Evolutionary conservation across 2,888 invertebrate genomes (phyloP).

Genomic region (Sesia apiformis): DNA sequence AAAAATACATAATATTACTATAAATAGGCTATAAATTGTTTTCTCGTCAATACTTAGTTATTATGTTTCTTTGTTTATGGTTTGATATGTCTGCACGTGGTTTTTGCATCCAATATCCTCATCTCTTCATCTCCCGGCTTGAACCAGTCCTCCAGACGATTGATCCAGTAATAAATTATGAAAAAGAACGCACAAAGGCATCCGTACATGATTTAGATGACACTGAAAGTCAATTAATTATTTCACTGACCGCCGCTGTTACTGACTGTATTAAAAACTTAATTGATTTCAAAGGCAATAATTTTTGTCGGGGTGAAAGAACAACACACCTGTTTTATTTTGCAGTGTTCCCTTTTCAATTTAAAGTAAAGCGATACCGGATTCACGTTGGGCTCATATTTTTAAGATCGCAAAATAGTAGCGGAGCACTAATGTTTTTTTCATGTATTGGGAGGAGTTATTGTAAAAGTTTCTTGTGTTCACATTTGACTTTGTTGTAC

Average conservation of each 20-base stretch:
- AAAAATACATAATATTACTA: too few relatives aligned
- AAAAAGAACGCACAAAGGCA: conserved; percentile 1
- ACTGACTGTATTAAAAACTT: conserved; percentile 34
- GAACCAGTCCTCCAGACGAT: not conserved
- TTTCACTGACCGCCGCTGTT: conserved; percentile 23
- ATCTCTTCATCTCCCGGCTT: not conserved
- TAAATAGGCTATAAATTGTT: too few relatives aligned
- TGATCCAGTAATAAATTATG: conserved; percentile 1
- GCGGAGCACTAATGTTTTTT: too few relatives aligned
- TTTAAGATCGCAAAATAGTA: too few relatives aligned
- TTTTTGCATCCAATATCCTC: not conserved
- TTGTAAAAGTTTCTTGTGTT: too few relatives aligned
- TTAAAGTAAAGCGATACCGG: too few relatives aligned
- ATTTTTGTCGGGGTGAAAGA: conserved; percentile 29
- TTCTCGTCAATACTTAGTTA: too few relatives aligned
- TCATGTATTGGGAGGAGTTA: too few relatives aligned
- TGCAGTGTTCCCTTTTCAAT: too few relatives aligned
- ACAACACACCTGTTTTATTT: conserved; percentile 5
- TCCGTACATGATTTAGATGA: conserved; percentile 32
- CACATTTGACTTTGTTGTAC: not conserved
- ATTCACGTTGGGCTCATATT: too few relatives aligned
- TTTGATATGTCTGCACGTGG: too few relatives aligned
- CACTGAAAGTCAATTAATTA: conserved; percentile 37
- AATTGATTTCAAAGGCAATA: conserved; percentile 52
- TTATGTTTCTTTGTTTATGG: too few relatives aligned